Conservation (phyloP, 2,888 invertebrate species). For the Drosophila histrio region DNA sequence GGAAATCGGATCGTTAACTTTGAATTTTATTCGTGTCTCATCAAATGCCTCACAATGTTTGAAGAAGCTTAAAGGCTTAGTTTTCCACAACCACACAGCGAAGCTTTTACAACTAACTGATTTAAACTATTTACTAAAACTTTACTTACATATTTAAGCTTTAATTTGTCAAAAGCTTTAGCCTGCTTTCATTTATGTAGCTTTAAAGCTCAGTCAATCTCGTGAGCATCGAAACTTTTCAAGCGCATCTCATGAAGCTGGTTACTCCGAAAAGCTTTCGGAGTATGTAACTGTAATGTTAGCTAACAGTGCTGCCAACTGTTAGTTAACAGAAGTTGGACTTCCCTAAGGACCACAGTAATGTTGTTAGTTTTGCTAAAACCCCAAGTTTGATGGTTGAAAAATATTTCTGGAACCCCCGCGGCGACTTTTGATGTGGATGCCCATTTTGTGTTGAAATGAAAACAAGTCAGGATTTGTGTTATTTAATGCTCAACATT, state of each 20-base stretch:
- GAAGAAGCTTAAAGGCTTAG: too few species aligned
- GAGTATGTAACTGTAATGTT: constrained; percentile 17
- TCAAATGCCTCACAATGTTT: too few species aligned
- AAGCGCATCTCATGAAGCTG: background rate
- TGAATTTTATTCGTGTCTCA: too few species aligned
- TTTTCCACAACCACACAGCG: too few species aligned
- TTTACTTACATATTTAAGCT: background rate
- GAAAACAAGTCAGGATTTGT: constrained; percentile 41
- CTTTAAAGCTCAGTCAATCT: background rate
- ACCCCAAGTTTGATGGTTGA: constrained; percentile 6
- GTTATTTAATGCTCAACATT: constrained; percentile 64
- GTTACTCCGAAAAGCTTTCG: constrained; percentile 24
- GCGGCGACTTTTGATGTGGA: constrained; percentile 31
- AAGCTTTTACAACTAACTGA: background rate
- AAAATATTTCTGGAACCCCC: constrained; percentile 31
- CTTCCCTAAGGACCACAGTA: background rate
- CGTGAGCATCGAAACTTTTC: background rate
- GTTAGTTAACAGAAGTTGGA: background rate
- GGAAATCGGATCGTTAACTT: too few species aligned
- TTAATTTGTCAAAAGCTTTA: background rate
- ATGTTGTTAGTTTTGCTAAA: constrained; percentile 21
- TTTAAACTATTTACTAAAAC: too few species aligned
- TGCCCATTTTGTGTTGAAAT: constrained; percentile 15
- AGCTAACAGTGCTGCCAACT: constrained; percentile 3
- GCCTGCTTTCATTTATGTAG: too few species aligned